phyloP scores from a whole-genome alignment of 2,797 vertebrate genomes.

The Cyclopterus lumpus region DNA sequence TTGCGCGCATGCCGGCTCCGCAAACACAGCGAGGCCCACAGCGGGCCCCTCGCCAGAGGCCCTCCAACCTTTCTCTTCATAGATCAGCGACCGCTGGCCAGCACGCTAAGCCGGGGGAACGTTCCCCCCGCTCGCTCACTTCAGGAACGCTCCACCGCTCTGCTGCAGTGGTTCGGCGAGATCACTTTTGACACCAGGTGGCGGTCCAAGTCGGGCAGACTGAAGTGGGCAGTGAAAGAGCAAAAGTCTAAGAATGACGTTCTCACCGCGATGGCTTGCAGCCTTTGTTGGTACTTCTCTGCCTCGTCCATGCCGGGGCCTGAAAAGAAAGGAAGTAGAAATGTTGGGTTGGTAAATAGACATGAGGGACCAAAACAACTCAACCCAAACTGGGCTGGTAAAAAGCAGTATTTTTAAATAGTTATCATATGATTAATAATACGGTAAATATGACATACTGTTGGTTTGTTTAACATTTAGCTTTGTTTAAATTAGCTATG shows the following conservation, averaged over 20 bases:
- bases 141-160: background rate
- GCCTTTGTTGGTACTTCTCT: slow-evolving; percentile 35
- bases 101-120: slow-evolving; percentile 32
- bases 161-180: background rate
- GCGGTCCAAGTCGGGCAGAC: slow-evolving; percentile 33
- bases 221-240: slow-evolving; percentile 25
- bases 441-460: background rate
- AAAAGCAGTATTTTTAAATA: background rate
- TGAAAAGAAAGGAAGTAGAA: background rate
- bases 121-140: slow-evolving; percentile 28
- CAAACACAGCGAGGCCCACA: slow-evolving; percentile 31
- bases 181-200: slow-evolving; percentile 46
- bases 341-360: background rate
- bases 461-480: background rate
- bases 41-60: slow-evolving; percentile 37
- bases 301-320: slow-evolving; percentile 13
- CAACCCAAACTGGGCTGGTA: background rate
- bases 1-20: slow-evolving; percentile 50
- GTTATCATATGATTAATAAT: background rate
- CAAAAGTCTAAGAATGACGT: background rate
- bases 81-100: slow-evolving; percentile 41
- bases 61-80: slow-evolving; percentile 52
- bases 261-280: slow-evolving; percentile 25
- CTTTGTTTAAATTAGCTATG: background rate
- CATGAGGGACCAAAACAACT: background rate